These are phyloP conservation scores for Micromys minutus DNA, from an alignment of 2,113 vertebrate genomes.

Conservation along the genomic window DNA sequence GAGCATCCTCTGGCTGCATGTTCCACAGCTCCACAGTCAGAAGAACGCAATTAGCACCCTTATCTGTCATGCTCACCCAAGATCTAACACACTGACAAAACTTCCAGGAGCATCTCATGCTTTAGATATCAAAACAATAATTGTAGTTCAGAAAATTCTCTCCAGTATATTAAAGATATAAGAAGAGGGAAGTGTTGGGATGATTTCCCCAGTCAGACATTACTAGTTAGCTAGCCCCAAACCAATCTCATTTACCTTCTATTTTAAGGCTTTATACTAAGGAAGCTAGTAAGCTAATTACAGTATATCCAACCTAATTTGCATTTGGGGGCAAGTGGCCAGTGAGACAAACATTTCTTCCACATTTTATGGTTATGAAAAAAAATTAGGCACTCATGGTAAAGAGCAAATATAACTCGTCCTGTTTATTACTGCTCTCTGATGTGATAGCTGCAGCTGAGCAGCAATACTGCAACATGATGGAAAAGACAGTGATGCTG, in stretches of 20 bases:
- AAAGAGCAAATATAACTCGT: background rate
- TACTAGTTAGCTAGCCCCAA: background rate
- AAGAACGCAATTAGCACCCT: background rate
- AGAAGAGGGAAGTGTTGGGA: background rate
- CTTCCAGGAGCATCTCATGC: background rate
- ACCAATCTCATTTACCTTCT: background rate
- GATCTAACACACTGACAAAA: background rate
- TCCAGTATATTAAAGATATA: background rate
- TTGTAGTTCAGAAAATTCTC: background rate
- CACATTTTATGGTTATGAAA: background rate
- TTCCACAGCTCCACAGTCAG: background rate
- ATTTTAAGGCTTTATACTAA: background rate
- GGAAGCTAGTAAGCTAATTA: background rate
- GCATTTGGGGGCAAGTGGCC: background rate
- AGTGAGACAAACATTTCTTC: background rate
- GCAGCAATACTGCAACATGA: background rate
- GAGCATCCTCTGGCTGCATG: background rate
- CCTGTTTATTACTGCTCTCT: background rate
- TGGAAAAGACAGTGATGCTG: background rate
- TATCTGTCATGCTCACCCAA: slow-evolving; percentile 1
- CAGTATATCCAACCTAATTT: background rate
- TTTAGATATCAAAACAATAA: background rate
- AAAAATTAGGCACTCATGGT: background rate
- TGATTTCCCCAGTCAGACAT: background rate
- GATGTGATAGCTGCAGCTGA: background rate